Evolutionary conservation across 1,140 invertebrate species (phyloP), one percentile per base, ranked within the genome.

Genomic region (Patella vulgata): DNA sequence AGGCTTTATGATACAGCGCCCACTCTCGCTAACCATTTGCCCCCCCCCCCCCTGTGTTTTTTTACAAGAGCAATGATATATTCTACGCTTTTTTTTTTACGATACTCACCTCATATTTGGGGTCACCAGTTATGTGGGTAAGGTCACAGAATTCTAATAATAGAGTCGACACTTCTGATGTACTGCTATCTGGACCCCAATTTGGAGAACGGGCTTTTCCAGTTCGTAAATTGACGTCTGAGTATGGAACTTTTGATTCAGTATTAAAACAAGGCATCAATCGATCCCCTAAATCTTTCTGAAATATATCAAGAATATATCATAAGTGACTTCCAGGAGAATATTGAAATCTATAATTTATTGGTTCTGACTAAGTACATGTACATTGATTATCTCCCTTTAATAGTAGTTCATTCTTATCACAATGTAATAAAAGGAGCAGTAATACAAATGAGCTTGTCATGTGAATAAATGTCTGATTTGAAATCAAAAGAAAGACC

Each of bases 61-160:
- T n/a, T n/a, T n/a, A n/a, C n/a, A n/a, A n/a, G n/a, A n/a, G n/a
- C n/a, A n/a, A n/a, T n/a, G n/a, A n/a, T n/a, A n/a, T n/a, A n/a
- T n/a, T n/a, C n/a, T n/a, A n/a, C n/a, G n/a, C n/a, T n/a, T n/a
- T n/a, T n/a, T n/a, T n/a, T n/a, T n/a, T 12, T 19, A 6, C 19
- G 4, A 31, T 93, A 82, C 96, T 95, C 66, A 93, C 89, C 71
- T 89, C 71, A 86, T 95, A 99, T 59, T 95, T 89, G 28, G 90
- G 89, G 82, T 98, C 93, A 1, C 94, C 95, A 12, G 97, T 98
- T 19, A 98, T 89, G 79, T 96, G 92, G 68, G 93, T 96, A 12
- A 99, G 86, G 83, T 99, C 99, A 19, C 90, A 88, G 82, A 99
- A 99, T 86, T 99, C 98, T 53, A 99, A 84, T 84, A 99, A 96